Evolutionary conservation across 2,888 invertebrate species (phyloP).

Genomic region (Patella pellucida): DNA sequence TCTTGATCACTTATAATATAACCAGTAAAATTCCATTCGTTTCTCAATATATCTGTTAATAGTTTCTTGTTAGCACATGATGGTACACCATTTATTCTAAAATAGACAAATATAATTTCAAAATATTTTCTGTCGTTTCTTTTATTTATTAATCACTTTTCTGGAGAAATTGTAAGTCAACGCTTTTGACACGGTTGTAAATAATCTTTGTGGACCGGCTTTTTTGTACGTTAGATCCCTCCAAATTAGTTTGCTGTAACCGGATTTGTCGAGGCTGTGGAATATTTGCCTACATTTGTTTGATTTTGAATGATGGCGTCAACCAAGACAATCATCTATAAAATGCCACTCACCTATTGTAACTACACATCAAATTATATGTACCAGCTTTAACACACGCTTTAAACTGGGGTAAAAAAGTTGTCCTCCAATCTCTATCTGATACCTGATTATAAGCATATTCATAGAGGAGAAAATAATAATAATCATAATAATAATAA

Average conservation of each 20-base stretch:
- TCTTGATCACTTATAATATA: slow-evolving; percentile 64
- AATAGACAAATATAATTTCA: slow-evolving; percentile 13
- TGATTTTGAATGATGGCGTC: background rate
- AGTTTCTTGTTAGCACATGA: slow-evolving; percentile 59
- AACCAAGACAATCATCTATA: background rate
- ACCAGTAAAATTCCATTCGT: slow-evolving; percentile 60
- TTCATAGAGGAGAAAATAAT: too few species aligned
- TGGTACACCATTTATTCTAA: slow-evolving; percentile 62
- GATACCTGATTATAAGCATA: slow-evolving; percentile 42
- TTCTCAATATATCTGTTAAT: slow-evolving; percentile 55
- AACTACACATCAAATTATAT: slow-evolving; percentile 65
- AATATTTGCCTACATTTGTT: too few species aligned
- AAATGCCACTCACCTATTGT: slow-evolving; percentile 52
- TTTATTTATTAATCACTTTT: too few species aligned
- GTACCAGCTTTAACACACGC: slow-evolving; percentile 60
- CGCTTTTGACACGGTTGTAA: too few species aligned
- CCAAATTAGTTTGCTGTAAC: too few species aligned
- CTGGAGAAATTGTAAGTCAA: too few species aligned
- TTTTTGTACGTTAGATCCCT: too few species aligned
- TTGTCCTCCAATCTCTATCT: slow-evolving; percentile 56
- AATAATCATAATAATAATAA: too few species aligned
- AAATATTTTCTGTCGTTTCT: too few species aligned
- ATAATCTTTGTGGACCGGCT: too few species aligned
- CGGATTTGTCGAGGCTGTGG: too few species aligned
- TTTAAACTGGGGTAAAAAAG: slow-evolving; percentile 61